Evolutionary conservation across 1,140 invertebrate genomes (phyloP).

Genomic region (Achatina immaculata): DNA sequence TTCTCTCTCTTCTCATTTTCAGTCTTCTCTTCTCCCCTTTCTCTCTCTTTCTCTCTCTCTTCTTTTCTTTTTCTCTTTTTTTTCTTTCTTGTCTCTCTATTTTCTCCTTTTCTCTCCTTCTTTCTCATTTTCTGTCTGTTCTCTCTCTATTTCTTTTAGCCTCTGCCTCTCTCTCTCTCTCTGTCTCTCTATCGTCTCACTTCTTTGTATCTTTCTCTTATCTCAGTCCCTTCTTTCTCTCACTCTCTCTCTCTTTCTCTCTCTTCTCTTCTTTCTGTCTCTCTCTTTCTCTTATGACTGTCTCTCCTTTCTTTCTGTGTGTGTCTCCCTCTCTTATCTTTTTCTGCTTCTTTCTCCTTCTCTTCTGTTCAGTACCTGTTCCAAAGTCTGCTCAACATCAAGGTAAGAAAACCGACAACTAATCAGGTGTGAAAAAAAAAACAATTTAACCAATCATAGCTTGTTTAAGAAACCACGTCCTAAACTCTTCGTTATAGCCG

Average conservation of each 20-base stretch:
- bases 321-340: background rate
- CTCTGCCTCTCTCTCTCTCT: constrained; percentile 31
- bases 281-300: background rate
- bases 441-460: no score
- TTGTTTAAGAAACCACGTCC: no score
- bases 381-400: no score
- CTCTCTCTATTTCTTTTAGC: background rate
- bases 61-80: background rate
- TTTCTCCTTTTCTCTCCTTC: no score
- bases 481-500: no score
- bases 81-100: no score
- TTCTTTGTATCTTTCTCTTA: constrained; percentile 11
- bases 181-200: constrained; percentile 25
- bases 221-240: constrained; percentile 3
- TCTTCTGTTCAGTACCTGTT: no score
- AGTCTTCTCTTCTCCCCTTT: background rate
- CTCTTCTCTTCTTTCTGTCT: background rate
- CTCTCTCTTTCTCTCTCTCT: background rate
- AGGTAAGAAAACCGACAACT: no score
- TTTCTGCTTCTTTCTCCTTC: constrained; percentile 3
- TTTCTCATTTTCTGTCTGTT: no score
- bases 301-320: background rate
- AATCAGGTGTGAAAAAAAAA: no score
- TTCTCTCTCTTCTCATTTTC: constrained; percentile 1
- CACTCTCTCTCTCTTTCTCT: constrained; percentile 13